Base-by-base conservation (phyloP, 2,888 invertebrate species). In the Caenorhabditis auriculariae region DNA sequence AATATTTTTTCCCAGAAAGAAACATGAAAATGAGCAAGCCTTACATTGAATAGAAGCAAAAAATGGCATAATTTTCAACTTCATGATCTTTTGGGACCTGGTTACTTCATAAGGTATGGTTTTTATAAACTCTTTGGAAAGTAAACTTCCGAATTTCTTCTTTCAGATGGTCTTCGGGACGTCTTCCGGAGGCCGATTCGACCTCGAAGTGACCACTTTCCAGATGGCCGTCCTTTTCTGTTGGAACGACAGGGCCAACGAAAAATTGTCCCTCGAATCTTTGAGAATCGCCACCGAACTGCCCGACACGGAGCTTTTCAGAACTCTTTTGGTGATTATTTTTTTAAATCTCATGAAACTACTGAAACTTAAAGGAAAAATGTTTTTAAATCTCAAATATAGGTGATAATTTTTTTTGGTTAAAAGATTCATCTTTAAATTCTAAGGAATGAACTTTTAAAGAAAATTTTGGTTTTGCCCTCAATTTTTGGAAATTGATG, bases 141-240 rank as follows among this genome's bases (percentile, higher is more conserved):
- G 23, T 44, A 15, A 44, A 17, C 27, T 44, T 26, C 15, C n/a
- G 4, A 24, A 38, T 27, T 15, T 42, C 32, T 37, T 12, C 53
- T 60, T 83, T 41, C 75, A 87, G 88, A 93, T 98, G 75, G 93
- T 92, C 24, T 96, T 96, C 85, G 88, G 89, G 0, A 95, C 93
- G 83, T 88, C 89, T 72, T 88, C 91, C 52, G 96, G 94, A 1
- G 63, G 66, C 24, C 88, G 91, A 74, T 98, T 91, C 84, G 98
- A 98, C 84, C 86, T 98, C 76, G 98, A 98, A 82, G 95, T 99
- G 5, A 98, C 96, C 15, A 96, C 98, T 26, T 96, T 96, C 84
- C 98, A 99, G 88, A 95, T 98, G 95, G 94, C 95, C 37, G 95
- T 98, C 17, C 85, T 98, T 41, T 96, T 95, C 85, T 93, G 94